Percentiles rank a stretch among this genome's conserved stretches.
phyloP scores from a whole-genome alignment of 2,113 vertebrate genomes.

The Oryzias javanicus region DNA sequence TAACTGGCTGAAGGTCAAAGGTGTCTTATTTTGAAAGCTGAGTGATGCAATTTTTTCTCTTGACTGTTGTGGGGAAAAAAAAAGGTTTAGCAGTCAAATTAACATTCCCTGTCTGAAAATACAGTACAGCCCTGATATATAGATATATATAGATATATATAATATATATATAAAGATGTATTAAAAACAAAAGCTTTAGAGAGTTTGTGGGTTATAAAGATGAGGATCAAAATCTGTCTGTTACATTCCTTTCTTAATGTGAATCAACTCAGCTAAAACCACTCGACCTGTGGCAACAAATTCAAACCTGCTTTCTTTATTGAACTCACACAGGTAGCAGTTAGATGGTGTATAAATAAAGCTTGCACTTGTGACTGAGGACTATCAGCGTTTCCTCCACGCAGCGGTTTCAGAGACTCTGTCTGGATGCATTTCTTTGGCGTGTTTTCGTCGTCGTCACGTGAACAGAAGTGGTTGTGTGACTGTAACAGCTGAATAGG shows the following conservation, averaged over 20 bases:
- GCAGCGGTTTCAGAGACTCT: slow-evolving; percentile 59
- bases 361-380: slow-evolving; percentile 64
- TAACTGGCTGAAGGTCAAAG: slow-evolving; percentile 60
- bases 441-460: slow-evolving; percentile 54
- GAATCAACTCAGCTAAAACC: slow-evolving; percentile 51
- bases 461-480: slow-evolving; percentile 63
- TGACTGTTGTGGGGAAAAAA: slow-evolving; percentile 49
- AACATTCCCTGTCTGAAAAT: slow-evolving; percentile 70
- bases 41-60: slow-evolving; percentile 42
- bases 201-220: slow-evolving; percentile 39
- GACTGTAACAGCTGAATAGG: slow-evolving; percentile 59
- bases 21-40: slow-evolving; percentile 46
- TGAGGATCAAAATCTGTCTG: slow-evolving; percentile 47
- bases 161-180: not conserved
- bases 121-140: slow-evolving; percentile 47
- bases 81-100: slow-evolving; percentile 49
- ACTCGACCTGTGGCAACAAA: slow-evolving; percentile 48
- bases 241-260: slow-evolving; percentile 66
- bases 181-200: slow-evolving; percentile 39
- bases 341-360: slow-evolving; percentile 45
- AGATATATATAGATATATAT: no score
- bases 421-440: slow-evolving; percentile 62
- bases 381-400: slow-evolving; percentile 56
- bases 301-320: slow-evolving; percentile 26
- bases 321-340: slow-evolving; percentile 61